Evolutionary conservation across 30 jellyfish, hydroid and myxozoan species (phyloP).

Genomic region (Pelagia noctiluca): DNA sequence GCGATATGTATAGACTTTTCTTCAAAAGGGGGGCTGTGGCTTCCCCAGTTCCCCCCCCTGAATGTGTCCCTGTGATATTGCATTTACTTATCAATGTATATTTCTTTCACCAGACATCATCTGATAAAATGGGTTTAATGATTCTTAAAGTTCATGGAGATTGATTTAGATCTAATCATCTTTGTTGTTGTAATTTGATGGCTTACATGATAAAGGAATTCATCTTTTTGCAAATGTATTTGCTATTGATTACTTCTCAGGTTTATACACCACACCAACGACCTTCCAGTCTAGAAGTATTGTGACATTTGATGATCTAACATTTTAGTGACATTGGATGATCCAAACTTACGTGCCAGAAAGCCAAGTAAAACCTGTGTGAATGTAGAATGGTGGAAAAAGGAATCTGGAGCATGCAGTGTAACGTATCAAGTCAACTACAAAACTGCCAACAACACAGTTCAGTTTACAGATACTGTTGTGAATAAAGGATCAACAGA

Average conservation of each 20-base stretch:
- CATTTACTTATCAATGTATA: too few species aligned
- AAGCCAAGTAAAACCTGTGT: conserved; percentile 5
- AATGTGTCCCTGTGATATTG: too few species aligned
- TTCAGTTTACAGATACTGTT: background rate
- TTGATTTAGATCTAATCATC: background rate
- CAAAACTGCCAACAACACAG: background rate
- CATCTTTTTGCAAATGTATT: background rate
- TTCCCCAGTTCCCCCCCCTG: too few species aligned
- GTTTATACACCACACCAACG: background rate
- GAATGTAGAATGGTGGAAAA: background rate
- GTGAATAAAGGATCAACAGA: background rate
- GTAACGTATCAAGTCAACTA: background rate
- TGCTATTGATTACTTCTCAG: background rate
- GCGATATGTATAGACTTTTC: too few species aligned
- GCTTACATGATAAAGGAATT: too few species aligned
- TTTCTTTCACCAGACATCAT: too few species aligned
- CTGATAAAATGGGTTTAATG: too few species aligned
- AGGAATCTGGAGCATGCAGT: background rate
- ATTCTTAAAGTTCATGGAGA: too few species aligned
- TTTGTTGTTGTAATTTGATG: too few species aligned
- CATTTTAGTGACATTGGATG: background rate
- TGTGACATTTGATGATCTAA: too few species aligned
- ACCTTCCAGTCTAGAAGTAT: background rate
- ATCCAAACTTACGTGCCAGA: background rate
- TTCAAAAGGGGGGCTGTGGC: too few species aligned